These are phyloP conservation scores for cat (Felis catus) DNA, from an alignment of 2,113 vertebrate species.

Conservation along the genomic window F.catus_Fca126_mat1.0 CM031415.1:195899001-195899500, in stretches of 20 bases:
- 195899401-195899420: background rate
- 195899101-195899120: background rate
- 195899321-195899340: background rate
- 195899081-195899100: background rate
- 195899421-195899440: background rate
- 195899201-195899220: background rate
- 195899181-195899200: background rate
- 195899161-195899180: fast-evolving
- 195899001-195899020: background rate
- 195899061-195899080: background rate
- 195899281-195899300: background rate
- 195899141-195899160: no score
- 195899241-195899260: no score
- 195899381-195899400: background rate
- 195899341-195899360: background rate
- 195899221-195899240: background rate
- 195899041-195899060: background rate
- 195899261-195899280: background rate
- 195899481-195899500: background rate
- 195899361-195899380: background rate
- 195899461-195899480: background rate
- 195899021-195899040: background rate
- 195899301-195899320: background rate
- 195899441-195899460: background rate
- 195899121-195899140: background rate